phyloP scores from a whole-genome alignment of 2,888 invertebrate genomes.

The Volucella inflata region DNA sequence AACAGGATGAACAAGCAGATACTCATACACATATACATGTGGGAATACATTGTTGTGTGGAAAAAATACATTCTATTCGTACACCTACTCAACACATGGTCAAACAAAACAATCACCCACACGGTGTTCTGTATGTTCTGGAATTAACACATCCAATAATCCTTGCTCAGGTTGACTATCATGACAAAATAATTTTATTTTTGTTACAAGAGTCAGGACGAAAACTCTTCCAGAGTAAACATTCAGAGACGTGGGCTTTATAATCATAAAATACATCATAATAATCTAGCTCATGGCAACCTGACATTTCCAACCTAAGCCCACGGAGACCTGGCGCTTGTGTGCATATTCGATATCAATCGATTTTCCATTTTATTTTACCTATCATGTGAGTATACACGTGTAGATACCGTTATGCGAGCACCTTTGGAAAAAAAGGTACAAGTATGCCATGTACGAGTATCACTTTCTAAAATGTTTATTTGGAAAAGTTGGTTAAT shows the following conservation, averaged over 20 bases:
- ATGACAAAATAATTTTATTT: not conserved
- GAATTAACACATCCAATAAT: no score
- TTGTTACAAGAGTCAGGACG: no score
- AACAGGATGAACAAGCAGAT: no score
- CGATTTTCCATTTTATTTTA: slow-evolving; percentile 50
- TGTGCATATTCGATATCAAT: slow-evolving; percentile 41
- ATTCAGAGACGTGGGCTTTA: slow-evolving; percentile 26
- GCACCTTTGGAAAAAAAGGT: not conserved
- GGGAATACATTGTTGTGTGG: no score
- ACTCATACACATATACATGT: no score
- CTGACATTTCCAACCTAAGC: slow-evolving; percentile 1
- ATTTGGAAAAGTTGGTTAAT: slow-evolving; percentile 39
- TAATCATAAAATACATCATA: slow-evolving; percentile 44
- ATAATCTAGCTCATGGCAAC: slow-evolving; percentile 22
- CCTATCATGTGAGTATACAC: not conserved
- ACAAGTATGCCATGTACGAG: not conserved
- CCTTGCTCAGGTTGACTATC: no score
- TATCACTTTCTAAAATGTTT: slow-evolving; percentile 37
- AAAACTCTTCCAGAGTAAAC: slow-evolving; percentile 1
- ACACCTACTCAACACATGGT: no score
- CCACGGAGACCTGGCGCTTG: slow-evolving; percentile 2
- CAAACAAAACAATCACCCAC: no score
- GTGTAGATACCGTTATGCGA: not conserved
- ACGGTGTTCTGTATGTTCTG: no score
- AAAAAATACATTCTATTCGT: no score